These are phyloP conservation scores for Canis aureus DNA, from an alignment of 2,113 vertebrate genomes.

Conservation along the genomic window DNA sequence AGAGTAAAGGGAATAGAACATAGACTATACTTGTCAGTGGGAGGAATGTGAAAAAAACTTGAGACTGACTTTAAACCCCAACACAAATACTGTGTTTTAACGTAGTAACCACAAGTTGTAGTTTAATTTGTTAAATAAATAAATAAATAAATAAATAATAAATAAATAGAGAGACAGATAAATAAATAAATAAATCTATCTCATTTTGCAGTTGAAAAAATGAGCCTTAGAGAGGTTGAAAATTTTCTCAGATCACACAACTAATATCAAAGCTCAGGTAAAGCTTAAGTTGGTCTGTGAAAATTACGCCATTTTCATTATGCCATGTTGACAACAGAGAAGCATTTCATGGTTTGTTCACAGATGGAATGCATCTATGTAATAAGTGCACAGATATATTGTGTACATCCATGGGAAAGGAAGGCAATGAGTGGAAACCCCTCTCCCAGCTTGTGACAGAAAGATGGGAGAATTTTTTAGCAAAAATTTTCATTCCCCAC, in stretches of 20 bases:
- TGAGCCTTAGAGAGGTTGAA: not conserved
- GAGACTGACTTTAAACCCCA: not conserved
- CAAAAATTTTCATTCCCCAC: not conserved
- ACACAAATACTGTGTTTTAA: not conserved
- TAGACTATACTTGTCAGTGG: not conserved
- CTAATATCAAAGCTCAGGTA: not conserved
- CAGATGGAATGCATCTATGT: not conserved
- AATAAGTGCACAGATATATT: not conserved
- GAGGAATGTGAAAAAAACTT: not conserved
- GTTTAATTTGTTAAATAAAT: not conserved
- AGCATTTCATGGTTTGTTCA: not conserved
- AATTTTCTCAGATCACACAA: not conserved
- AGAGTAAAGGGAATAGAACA: not conserved
- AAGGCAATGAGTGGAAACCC: not conserved
- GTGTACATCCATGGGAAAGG: not conserved
- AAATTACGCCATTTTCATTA: not conserved
- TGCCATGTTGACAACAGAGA: not conserved
- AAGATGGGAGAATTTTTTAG: not conserved
- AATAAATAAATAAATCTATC: not conserved
- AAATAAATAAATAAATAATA: not conserved
- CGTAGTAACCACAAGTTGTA: not conserved
- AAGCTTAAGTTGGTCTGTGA: not conserved
- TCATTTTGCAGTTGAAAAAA: not conserved
- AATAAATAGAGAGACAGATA: too few species aligned
- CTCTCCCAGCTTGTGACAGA: not conserved